Base-by-base conservation (phyloP, 2,888 invertebrate genomes). In the Drosophila conformis region DNA sequence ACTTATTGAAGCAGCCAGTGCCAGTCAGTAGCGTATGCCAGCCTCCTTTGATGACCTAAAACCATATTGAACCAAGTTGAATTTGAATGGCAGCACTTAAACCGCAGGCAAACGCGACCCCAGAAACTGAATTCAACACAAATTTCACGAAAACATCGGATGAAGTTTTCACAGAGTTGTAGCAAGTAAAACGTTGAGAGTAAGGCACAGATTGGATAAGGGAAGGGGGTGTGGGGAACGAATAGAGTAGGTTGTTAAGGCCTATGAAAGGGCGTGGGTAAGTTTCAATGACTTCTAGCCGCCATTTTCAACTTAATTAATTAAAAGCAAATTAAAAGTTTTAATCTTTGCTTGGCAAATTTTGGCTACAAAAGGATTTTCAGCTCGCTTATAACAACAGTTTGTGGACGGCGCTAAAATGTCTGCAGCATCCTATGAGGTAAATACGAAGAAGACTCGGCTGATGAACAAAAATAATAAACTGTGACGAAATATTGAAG, bases 291-390 rank as follows among this genome's bases (percentile, higher is more conserved):
- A 87, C 87, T 87, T 89, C 75, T 80, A 82, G 84, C 90, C 82
- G 85, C 79, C 87, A 89, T 89, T 88, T 89, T 82, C 87, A 91
- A 90, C 91, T 90, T 90, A 90, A 91, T 90, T 90, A 90, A 91
- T 90, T 90, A 91, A 90, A 90, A 88, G 90, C 89, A 90, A 91
- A 90, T 90, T 90, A 87, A 90, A 91, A 91, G 83, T 91, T 90
- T 90, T 90, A 91, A 90, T 90, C 90, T 87, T 67, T 82, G 77
- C 78, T 74, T 75, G 70, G 79, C 82, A 89, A 91, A 87, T 90
- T 91, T 87, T 82, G 78, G 77, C 77, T 82, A 72, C 78, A 82
- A 83, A 83, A 76, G 74, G 82, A 79, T 78, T 89, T 78, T 70
- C 76, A 64, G 66, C 63, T 69, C 13, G 49, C 53, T 53, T 42